Evolutionary conservation across 2,797 vertebrate species (phyloP).

Genomic region (Bucorvus abyssinicus): DNA sequence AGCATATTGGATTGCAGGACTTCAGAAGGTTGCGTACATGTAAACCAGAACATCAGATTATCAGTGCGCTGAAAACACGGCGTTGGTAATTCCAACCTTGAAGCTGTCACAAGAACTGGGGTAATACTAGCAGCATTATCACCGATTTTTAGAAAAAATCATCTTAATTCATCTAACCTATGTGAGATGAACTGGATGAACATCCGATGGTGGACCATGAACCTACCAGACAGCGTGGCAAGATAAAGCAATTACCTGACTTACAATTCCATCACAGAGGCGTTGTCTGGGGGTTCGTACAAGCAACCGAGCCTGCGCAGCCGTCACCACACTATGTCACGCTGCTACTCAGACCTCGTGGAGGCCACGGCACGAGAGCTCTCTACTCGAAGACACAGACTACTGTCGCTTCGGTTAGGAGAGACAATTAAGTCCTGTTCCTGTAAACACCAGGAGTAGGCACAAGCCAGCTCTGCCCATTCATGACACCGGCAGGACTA

Average conservation of each 20-base stretch:
- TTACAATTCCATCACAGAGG: neutral
- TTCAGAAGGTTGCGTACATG: rapidly evolving
- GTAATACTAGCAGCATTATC: neutral
- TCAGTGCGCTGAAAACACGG: neutral
- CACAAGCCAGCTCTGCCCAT: neutral
- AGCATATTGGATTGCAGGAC: neutral
- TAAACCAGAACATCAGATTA: neutral
- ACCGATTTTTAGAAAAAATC: neutral
- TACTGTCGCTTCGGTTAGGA: neutral
- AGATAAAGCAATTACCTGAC: rapidly evolving
- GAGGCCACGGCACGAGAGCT: neutral
- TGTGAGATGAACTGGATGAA: rapidly evolving
- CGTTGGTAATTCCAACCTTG: neutral
- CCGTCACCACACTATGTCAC: rapidly evolving
- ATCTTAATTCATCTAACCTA: too few relatives aligned
- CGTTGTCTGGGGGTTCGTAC: rapidly evolving
- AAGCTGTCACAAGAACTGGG: neutral
- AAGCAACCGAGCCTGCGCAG: neutral
- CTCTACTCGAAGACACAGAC: neutral
- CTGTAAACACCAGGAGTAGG: rapidly evolving
- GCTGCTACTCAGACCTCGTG: rapidly evolving
- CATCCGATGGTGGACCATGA: rapidly evolving
- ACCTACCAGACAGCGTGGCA: rapidly evolving
- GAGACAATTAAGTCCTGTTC: neutral
- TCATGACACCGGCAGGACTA: neutral